Conservation (phyloP, 2,797 vertebrate species). For the Acanthornis magna region DNA sequence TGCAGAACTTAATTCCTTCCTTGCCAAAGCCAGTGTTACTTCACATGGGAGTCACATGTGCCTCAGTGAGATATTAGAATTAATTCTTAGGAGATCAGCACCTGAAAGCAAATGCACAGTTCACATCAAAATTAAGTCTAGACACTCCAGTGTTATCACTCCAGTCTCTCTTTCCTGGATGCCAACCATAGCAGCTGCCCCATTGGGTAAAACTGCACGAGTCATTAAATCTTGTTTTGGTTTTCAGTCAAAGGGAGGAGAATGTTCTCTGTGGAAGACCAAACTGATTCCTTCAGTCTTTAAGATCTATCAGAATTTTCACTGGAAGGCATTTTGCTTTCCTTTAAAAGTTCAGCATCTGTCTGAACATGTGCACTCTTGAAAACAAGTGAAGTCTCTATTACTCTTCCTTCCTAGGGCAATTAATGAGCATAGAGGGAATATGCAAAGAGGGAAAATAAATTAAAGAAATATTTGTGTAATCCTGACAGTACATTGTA, state of each 20-base stretch:
- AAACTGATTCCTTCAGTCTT: not conserved
- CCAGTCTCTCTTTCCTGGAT: not conserved
- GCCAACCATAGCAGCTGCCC: not conserved
- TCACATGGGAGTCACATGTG: not conserved
- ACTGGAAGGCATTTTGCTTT: constrained; percentile 2
- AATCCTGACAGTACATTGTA: not conserved
- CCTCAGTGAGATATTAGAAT: not conserved
- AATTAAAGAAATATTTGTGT: constrained; percentile 61
- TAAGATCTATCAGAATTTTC: not conserved
- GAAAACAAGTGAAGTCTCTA: constrained; percentile 21
- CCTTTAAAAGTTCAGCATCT: constrained; percentile 36
- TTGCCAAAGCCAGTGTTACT: not conserved
- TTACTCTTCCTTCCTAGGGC: constrained; percentile 19
- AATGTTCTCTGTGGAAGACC: not conserved
- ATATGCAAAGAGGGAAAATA: constrained; percentile 45
- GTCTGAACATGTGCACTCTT: not conserved
- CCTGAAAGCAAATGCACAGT: not conserved
- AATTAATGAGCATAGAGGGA: constrained; percentile 24
- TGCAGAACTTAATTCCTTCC: not conserved
- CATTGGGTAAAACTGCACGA: not conserved
- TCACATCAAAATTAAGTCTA: not conserved
- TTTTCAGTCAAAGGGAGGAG: not conserved
- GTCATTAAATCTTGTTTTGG: not conserved
- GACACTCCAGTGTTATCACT: not conserved
- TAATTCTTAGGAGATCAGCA: not conserved